Base-by-base conservation (phyloP, 2,888 invertebrate species). In the Perithous albicinctus region DNA sequence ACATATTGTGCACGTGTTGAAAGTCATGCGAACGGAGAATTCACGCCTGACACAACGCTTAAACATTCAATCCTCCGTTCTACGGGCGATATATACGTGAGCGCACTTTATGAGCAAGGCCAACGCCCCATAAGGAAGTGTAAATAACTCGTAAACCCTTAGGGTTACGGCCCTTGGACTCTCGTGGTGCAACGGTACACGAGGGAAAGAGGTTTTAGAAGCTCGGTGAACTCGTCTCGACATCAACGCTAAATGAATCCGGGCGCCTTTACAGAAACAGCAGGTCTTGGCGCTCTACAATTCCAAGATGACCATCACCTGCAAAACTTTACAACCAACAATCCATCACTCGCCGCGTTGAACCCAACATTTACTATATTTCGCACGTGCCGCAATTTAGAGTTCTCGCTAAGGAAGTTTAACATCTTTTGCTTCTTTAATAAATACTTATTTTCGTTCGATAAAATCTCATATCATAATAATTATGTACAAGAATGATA, bases 121-220 rank as follows among this genome's bases (percentile, higher is more conserved):
- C 61, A 67, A 74, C 59, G 78, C 66, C 67, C 78, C 78, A 69
- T 74, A 67, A 79, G 78, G 61, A 74, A 79, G 78, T 79, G 78
- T 79, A 74, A 79, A 63, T 79, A 79, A 79, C 73, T 79, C 78
- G 74, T 79, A 79, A 79, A 79, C 51, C 78, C 78, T 74, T 67
- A 74, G 67, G 78, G 78, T 79, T 74, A 79, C 61, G 74, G 78
- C 61, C 51, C 67, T 67, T 51, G 73, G 78, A 35, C 67, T 79
- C 61, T 74, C 41, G 61, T 15, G 41, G 61, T 48, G 29, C 43
- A 64, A 35, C 46, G 29, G 54, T 48, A 48, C 12, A 12, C 41
- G 41, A 51, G 61, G 41, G 59, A 56, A 38, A 20, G 38, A 67
- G 67, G 67, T 67, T 51, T 48, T 35, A 67, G 51, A 67, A 51